Conservation (phyloP, 2,797 vertebrate genomes). For the Centropyge bicolor region DNA sequence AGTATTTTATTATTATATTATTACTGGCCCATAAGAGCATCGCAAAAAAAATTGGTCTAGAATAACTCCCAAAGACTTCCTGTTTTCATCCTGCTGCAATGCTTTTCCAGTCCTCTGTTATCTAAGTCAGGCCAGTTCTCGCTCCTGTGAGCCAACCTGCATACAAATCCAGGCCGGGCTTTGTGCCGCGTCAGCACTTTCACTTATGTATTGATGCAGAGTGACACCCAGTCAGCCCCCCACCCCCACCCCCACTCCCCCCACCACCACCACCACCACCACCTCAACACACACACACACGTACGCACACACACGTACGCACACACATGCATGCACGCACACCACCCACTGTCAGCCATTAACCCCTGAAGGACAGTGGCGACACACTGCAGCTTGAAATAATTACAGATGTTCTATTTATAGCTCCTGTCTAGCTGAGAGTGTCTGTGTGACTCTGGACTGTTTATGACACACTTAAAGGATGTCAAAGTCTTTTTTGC, state of each 20-base stretch:
- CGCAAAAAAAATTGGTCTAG: background rate
- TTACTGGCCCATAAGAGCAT: background rate
- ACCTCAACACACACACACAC: constrained; percentile 7
- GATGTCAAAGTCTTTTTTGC: background rate
- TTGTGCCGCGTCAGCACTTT: constrained; percentile 73
- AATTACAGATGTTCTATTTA: constrained; percentile 56
- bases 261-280: background rate
- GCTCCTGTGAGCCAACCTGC: constrained; percentile 60
- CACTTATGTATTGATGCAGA: constrained; percentile 73
- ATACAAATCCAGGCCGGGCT: constrained; percentile 66
- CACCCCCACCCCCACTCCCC: background rate
- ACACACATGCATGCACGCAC: no score
- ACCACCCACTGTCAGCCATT: constrained; percentile 41
- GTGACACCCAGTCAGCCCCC: constrained; percentile 42
- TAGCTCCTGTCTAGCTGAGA: constrained; percentile 32
- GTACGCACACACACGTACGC: no score
- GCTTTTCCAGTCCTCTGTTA: constrained; percentile 43
- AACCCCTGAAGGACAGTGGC: constrained; percentile 66
- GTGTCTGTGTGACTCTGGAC: constrained; percentile 32
- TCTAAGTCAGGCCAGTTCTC: constrained; percentile 54
- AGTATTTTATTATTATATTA: background rate
- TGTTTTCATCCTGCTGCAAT: constrained; percentile 53
- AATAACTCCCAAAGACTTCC: constrained; percentile 15
- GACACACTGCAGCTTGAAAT: constrained; percentile 33
- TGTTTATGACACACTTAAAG: constrained; percentile 10